Base-by-base conservation (phyloP, 2,113 vertebrate genomes). In the Fregata magnificens region DNA sequence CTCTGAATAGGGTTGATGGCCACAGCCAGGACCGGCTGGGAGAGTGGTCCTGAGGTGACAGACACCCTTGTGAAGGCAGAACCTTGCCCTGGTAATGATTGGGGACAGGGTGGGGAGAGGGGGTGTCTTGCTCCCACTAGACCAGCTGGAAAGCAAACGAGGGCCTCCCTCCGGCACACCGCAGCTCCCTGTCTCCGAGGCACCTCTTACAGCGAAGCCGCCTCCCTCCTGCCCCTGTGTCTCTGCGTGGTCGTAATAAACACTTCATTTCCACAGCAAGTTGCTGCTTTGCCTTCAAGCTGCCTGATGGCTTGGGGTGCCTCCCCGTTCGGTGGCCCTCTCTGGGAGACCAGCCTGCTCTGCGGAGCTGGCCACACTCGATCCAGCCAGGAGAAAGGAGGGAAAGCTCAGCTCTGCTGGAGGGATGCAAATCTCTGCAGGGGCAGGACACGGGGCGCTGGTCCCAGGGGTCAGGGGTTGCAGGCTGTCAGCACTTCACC, bases 401-500 rank as follows among this genome's bases (percentile, higher is more conserved):
- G 32, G n/a, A 24, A 40, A 52, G 69, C 44, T 56, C 34, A 38
- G 72, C 49, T 55, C 21, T 67, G 62, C 61, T 59, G 36, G 5
- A 29, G 34, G 44, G 34, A 38, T 11, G 6, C 1, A 0, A 11
- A 25, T 47, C 16, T 5, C 16, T 2, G 19, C 11, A 6, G 40
- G 56, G 29, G 26, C 36, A 34, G 63, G 47, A 34, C 13, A 2
- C 0, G 0, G 3, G 36, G 12, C 2, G 6, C 42, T 67, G 49
- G 7, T 52, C 16, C 16, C 44, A 15, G 36, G 32, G 29, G 0
- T 18, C 0, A 0, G n/a, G 44, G 13, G 1, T 34, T 63, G 52
- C 25, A 59, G 62, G 29, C 26, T 76, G 40, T 31, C 36, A 3
- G 0, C 21, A 16, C n/a, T 66, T 70, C 36, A 49, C 44, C 44